Evolutionary conservation across 2,797 vertebrate species (phyloP).

Genomic region (Coregonus ussuriensis): DNA sequence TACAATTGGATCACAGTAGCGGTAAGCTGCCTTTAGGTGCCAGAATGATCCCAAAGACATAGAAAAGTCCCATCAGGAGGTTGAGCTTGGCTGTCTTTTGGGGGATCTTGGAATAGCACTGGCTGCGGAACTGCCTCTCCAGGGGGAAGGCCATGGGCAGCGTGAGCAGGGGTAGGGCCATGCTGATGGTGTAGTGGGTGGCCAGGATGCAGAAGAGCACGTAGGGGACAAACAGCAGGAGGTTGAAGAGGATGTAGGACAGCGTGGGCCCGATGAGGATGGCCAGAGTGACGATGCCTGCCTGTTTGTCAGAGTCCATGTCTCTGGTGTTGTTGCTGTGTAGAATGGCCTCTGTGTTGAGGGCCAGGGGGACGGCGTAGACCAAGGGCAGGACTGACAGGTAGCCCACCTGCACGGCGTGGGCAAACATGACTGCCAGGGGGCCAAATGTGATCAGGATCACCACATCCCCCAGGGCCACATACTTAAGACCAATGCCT

Average conservation of each 20-base stretch:
- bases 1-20: slow-evolving; percentile 70
- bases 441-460: slow-evolving; percentile 99
- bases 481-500: slow-evolving; percentile 98
- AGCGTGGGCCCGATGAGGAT: slow-evolving; percentile 92
- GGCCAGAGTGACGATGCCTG: slow-evolving; percentile 95
- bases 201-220: slow-evolving; percentile 93
- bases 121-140: slow-evolving; percentile 92
- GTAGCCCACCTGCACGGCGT: slow-evolving; percentile 94
- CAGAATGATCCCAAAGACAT: slow-evolving; percentile 90
- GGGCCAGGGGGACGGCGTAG: slow-evolving; percentile 92
- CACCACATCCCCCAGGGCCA: slow-evolving; percentile 93
- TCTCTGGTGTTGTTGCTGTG: slow-evolving; percentile 99
- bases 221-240: slow-evolving; percentile 93
- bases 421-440: slow-evolving; percentile 95
- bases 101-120: slow-evolving; percentile 88
- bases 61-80: slow-evolving; percentile 93
- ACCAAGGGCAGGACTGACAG: slow-evolving; percentile 89
- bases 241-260: slow-evolving; percentile 90
- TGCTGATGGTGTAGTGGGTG: slow-evolving; percentile 92
- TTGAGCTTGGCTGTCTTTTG: slow-evolving; percentile 97
- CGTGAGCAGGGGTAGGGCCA: slow-evolving; percentile 94
- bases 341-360: slow-evolving; percentile 96
- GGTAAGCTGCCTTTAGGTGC: slow-evolving; percentile 88
- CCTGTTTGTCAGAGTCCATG: slow-evolving; percentile 94
- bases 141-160: slow-evolving; percentile 94